Percentiles rank a stretch among this genome's conserved stretches.
These are phyloP conservation scores for Lycopodina hypogea DNA, from an alignment of 37 sponge, comb jelly and placozoan species.

Conservation along the genomic window DNA sequence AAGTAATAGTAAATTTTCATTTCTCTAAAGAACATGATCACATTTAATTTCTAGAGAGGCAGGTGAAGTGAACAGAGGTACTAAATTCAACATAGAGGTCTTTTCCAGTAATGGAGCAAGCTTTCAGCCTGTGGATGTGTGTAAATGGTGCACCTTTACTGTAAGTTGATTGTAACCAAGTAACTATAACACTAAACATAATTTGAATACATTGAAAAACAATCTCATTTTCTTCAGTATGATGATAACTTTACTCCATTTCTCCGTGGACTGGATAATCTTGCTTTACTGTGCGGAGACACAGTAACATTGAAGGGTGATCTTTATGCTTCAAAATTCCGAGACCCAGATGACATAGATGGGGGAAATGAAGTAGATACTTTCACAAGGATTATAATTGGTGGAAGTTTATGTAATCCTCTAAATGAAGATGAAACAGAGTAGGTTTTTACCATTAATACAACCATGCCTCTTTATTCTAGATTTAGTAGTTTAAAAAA, in stretches of 20 bases:
- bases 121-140: background rate
- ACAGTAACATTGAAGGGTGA: background rate
- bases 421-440: background rate
- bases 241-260: background rate
- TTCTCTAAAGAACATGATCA: background rate
- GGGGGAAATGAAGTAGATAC: background rate
- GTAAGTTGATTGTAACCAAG: conserved; percentile 2
- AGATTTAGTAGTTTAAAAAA: background rate
- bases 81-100: background rate
- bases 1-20: background rate
- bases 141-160: background rate
- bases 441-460: too few relatives aligned
- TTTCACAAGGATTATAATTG: conserved; percentile 24
- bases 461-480: too few relatives aligned
- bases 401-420: conserved; percentile 32
- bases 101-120: background rate
- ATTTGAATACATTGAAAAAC: too few relatives aligned
- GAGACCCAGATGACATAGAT: background rate
- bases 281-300: conserved; percentile 15
- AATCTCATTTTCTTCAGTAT: background rate
- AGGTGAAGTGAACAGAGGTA: background rate
- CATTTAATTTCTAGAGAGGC: background rate
- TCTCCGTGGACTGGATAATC: background rate
- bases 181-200: background rate
- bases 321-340: background rate